phyloP scores from a whole-genome alignment of 1,140 invertebrate genomes.

The Parapsyche elsis region DNA sequence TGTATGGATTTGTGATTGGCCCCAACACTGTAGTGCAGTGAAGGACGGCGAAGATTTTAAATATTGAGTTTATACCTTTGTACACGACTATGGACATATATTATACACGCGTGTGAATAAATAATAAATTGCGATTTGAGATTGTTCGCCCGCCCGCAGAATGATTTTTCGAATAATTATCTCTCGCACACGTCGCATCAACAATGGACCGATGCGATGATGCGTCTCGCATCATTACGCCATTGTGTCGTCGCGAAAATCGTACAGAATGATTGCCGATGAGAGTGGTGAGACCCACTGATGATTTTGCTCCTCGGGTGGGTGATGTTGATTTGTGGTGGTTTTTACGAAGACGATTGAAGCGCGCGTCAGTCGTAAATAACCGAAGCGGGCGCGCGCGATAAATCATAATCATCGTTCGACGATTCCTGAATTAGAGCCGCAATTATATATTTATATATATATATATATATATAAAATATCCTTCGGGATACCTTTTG shows the following conservation, averaged over 20 bases:
- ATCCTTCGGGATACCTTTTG: no score
- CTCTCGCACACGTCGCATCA: neutral
- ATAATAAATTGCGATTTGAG: no score
- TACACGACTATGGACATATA: no score
- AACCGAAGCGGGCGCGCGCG: constrained; percentile 22
- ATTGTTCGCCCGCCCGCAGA: no score
- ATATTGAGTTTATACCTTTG: no score
- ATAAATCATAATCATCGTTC: constrained; percentile 52
- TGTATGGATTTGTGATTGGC: constrained; percentile 55
- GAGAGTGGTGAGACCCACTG: constrained; percentile 8
- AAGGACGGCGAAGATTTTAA: no score
- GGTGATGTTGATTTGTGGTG: constrained; percentile 45
- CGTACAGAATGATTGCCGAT: neutral
- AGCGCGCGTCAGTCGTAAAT: constrained; percentile 43
- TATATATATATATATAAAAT: neutral
- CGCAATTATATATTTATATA: constrained; percentile 44
- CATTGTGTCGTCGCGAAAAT: neutral
- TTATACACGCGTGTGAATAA: no score
- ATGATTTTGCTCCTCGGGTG: neutral
- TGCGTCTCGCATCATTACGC: no score
- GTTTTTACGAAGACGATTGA: constrained; percentile 2
- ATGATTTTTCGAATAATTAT: neutral
- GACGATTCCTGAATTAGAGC: constrained; percentile 47
- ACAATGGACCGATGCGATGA: neutral
- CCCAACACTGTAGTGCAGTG: no score